Evolutionary conservation across 2,113 vertebrate genomes (phyloP).

Genomic region (Cathartes aura): DNA sequence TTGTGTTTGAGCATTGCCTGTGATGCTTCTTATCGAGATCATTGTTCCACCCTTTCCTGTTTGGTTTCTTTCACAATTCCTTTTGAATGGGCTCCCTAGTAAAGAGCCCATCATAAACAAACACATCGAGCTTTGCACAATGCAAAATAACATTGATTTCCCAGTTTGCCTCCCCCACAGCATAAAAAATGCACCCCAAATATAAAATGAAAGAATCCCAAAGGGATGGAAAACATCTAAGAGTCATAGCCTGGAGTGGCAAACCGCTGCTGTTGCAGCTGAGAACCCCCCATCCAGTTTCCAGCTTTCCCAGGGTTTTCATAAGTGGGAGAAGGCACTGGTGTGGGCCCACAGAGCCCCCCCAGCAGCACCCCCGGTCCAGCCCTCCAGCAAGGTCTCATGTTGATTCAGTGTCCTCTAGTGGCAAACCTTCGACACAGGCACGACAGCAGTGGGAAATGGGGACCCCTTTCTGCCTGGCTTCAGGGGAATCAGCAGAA

Average conservation of each 20-base stretch:
- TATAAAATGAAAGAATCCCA: constrained; percentile 27
- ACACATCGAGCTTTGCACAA: constrained; percentile 39
- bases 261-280: neutral
- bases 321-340: neutral
- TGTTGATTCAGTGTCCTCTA: constrained; percentile 71
- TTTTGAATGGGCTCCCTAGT: constrained; percentile 60
- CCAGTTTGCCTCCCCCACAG: neutral
- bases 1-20: constrained; percentile 61
- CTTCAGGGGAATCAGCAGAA: neutral
- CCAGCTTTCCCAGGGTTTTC: neutral
- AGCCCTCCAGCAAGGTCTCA: neutral
- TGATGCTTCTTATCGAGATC: constrained; percentile 52
- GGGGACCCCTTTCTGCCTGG: neutral
- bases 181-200: constrained; percentile 25
- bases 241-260: neutral
- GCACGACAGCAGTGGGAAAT: neutral
- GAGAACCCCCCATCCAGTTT: neutral
- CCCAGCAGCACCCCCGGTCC: neutral
- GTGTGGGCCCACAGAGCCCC: neutral
- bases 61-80: constrained; percentile 64
- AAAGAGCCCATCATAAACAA: constrained; percentile 54
- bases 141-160: constrained; percentile 50
- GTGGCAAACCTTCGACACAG: constrained; percentile 23
- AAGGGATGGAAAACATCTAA: neutral
- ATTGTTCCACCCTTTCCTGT: constrained; percentile 74